phyloP scores from a whole-genome alignment of 2,113 vertebrate genomes.

The Microcebus tavaratra region DNA sequence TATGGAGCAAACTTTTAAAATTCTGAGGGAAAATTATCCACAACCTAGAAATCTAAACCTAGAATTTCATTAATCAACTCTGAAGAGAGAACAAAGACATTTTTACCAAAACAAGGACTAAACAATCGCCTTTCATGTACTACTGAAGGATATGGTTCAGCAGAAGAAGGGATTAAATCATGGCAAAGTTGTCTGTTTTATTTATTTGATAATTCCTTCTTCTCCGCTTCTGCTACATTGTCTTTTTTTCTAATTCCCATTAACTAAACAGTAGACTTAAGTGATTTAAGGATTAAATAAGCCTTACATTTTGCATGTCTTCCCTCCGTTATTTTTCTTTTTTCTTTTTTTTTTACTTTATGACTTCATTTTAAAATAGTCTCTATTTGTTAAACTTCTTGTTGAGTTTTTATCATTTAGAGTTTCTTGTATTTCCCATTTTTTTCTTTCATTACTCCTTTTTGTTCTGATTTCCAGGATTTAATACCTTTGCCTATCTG shows the following conservation, averaged over 20 bases:
- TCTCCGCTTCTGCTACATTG: not conserved
- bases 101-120: not conserved
- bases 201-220: not conserved
- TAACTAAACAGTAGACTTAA: not conserved
- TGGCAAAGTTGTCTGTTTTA: not conserved
- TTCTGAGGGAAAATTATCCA: not conserved
- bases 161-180: not conserved
- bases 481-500: not conserved
- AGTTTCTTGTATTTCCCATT: not conserved
- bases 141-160: not conserved
- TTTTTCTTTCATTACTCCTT: not conserved
- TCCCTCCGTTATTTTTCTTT: not conserved
- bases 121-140: not conserved
- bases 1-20: not conserved
- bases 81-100: not conserved
- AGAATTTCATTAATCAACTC: not conserved
- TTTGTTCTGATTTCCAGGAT: not conserved
- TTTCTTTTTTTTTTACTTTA: not conserved
- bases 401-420: not conserved
- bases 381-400: not conserved
- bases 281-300: not conserved
- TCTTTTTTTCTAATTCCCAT: not conserved
- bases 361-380: not conserved
- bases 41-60: not conserved
- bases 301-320: not conserved